Base-by-base conservation (phyloP, 2,797 vertebrate genomes). In the Dendrocincla fuliginosa region DNA sequence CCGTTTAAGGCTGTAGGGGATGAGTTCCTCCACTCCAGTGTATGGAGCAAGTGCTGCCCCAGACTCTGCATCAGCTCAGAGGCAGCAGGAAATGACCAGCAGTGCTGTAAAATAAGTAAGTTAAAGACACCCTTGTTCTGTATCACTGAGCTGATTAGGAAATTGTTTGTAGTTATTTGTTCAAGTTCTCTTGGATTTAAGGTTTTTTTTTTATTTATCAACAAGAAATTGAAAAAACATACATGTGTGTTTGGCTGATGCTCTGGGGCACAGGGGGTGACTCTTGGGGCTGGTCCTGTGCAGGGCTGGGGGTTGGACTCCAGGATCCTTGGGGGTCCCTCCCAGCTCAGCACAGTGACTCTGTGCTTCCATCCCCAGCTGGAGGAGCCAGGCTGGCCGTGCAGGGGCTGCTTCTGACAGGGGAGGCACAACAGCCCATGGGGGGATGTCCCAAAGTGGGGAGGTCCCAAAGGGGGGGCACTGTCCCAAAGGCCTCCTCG, bases 61-160 rank as follows among this genome's bases (percentile, higher is more conserved):
- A 91, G 84, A 4, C 16, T 18, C 74, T 69, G 86, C 52, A 67
- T 42, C 78, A 35, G 77, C 92, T 92, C 70, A 70, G 71, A 67
- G 88, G 80, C 91, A 90, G 64, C 86, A 82, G 84, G 81, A 87
- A 90, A 89, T 90, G 81, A 55, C 88, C 84, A 44, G 22, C 47
- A 44, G n/a, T 77, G 68, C 68, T 90, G 71, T 80, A 53, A 60
- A 70, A 44, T 84, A 73, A 93, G 79, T 75, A 57, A 93, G 89
- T 93, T 93, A 87, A 82, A 91, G 71, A 75, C 81, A 89, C 56
- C 39, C 61, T 92, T 64, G 56, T 77, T 89, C 64, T 89, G 39
- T 85, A 46, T 67, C 68, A 56, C 9, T 1, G 4, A 83, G 75
- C 42, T 93, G 67, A 94, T 87, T 68, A 57, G 81, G 42, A 87